These are phyloP conservation scores for Hirtodrosophila alboralis DNA, from an alignment of 2,888 invertebrate species.

Conservation along the genomic window DNA sequence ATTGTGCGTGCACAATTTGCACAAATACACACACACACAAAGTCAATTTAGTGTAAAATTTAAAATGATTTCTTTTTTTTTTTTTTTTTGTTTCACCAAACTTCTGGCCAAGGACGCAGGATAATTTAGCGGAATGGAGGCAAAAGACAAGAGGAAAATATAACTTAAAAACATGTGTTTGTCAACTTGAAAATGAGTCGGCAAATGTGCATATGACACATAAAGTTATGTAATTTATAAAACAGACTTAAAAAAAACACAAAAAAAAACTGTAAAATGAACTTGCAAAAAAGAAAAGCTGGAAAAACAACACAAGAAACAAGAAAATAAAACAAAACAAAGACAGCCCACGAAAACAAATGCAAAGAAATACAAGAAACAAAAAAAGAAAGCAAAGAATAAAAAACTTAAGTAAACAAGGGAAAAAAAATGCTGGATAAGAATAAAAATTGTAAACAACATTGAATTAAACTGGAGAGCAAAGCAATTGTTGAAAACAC, in stretches of 20 bases:
- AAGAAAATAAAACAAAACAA: conserved; percentile 27
- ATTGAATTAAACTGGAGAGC: conserved; percentile 40
- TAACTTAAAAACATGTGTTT: conserved; percentile 59
- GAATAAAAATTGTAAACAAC: conserved; percentile 59
- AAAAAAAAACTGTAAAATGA: conserved; percentile 25
- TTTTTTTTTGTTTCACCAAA: no score
- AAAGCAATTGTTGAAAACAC: conserved; percentile 30
- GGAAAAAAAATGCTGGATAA: conserved; percentile 33
- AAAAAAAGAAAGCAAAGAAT: conserved; percentile 2
- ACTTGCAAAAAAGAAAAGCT: conserved; percentile 24
- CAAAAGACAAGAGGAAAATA: conserved; percentile 12
- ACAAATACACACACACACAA: conserved; percentile 36
- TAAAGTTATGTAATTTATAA: conserved; percentile 50
- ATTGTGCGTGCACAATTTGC: conserved; percentile 74
- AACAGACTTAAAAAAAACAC: conserved; percentile 8
- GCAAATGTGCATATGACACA: conserved; percentile 66
- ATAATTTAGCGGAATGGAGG: conserved; percentile 17
- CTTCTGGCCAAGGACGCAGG: conserved; percentile 43
- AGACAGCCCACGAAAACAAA: conserved; percentile 54
- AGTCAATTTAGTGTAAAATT: conserved; percentile 78
- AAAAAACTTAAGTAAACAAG: conserved; percentile 38
- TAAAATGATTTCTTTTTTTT: conserved; percentile 44
- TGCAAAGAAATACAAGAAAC: conserved; percentile 12
- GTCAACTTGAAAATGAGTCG: conserved; percentile 48
- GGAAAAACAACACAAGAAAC: background rate